A percentile compares a stretch with the other conserved stretches of the same genome.
phyloP scores from a whole-genome alignment of 2,113 vertebrate species.

The Bambusicola thoracicus region DNA sequence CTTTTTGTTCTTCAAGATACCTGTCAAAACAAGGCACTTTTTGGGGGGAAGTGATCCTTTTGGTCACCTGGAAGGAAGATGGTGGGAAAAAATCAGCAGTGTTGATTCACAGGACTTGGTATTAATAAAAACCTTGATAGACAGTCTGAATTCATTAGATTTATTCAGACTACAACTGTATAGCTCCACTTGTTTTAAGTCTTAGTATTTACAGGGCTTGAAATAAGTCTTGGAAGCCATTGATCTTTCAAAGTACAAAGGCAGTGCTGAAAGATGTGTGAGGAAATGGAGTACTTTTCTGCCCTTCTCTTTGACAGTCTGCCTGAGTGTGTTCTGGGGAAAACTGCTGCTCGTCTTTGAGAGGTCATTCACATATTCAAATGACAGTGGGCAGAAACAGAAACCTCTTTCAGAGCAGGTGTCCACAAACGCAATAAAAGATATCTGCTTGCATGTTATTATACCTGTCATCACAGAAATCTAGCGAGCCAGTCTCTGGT shows the following conservation, averaged over 20 bases:
- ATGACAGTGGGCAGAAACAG: neutral
- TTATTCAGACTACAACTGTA: neutral
- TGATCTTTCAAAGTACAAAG: neutral
- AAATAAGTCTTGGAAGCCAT: neutral
- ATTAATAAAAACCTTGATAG: neutral
- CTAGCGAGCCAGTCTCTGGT: slow-evolving; percentile 9
- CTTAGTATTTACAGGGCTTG: neutral
- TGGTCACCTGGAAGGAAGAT: neutral
- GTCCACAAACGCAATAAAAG: slow-evolving; percentile 8
- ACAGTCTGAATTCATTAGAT: neutral
- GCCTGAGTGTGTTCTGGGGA: neutral
- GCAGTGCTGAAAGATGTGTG: neutral
- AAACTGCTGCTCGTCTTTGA: neutral
- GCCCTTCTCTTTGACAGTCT: neutral
- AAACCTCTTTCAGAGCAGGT: slow-evolving; percentile 29
- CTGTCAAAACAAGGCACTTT: neutral
- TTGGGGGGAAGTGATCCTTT: neutral
- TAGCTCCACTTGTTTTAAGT: neutral
- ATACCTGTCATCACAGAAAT: neutral
- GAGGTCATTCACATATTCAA: neutral
- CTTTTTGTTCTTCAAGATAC: neutral
- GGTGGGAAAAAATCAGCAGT: neutral
- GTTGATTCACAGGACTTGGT: neutral
- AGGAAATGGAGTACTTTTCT: neutral
- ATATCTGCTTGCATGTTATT: neutral